Evolutionary conservation across 2,113 vertebrate species (phyloP).

Genomic region (Nyctibius bracteatus): DNA sequence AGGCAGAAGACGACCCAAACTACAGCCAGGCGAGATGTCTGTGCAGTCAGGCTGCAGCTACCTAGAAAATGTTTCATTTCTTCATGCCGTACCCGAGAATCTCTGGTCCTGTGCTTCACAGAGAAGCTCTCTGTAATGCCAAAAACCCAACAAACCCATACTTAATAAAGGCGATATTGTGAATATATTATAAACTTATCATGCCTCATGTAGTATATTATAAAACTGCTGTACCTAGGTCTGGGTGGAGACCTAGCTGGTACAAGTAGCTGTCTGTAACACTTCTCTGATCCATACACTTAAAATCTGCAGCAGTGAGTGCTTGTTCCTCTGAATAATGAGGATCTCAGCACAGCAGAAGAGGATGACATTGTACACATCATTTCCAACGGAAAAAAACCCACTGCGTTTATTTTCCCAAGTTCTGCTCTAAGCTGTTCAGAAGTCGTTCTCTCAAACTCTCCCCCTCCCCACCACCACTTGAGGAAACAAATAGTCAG

Average conservation of each 20-base stretch:
- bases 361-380: neutral
- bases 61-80: neutral
- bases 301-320: neutral
- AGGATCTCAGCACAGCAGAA: neutral
- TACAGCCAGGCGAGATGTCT: neutral
- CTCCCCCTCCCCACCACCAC: neutral
- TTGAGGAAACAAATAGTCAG: neutral
- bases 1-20: neutral
- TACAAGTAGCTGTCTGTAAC: neutral
- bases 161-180: neutral
- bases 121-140: neutral
- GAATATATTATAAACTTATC: neutral
- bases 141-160: neutral
- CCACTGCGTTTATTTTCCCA: neutral
- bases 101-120: neutral
- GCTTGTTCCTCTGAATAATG: neutral
- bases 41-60: neutral
- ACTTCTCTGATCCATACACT: neutral
- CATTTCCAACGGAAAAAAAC: neutral
- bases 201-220: neutral
- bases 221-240: neutral
- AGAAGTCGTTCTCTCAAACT: neutral
- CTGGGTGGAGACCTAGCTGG: neutral
- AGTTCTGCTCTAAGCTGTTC: neutral
- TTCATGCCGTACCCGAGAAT: neutral